Base-by-base conservation (phyloP, 2,797 vertebrate genomes). In the Glyptemys insculpta region DNA sequence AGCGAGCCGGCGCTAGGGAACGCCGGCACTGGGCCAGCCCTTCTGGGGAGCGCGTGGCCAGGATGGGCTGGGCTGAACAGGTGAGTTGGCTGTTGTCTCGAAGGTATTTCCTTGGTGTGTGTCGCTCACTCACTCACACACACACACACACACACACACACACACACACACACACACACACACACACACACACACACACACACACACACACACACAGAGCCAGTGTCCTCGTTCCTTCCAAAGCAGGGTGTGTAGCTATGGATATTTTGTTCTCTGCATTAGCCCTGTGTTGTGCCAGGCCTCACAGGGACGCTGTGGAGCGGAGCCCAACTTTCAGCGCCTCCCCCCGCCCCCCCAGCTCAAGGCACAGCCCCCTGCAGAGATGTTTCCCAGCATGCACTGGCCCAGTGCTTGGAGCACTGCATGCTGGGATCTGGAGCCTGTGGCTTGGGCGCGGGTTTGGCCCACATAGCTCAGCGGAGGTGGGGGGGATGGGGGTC, bases 11-110 rank as follows among this genome's bases (percentile, higher is more conserved):
- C 31, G 3, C 59, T 62, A 62, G 59, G 59, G 59, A 34, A 62
- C 31, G 14, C 59, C 56, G 12, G 62, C 62, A n/a, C 25, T 57
- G 34, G 62, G 34, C 62, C 62, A 65, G 62, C 62, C 59, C 15
- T 62, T 15, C n/a, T 41, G n/a, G n/a, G 7, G n/a, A 72, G 65
- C n/a, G 19, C 18, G 9, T 41, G 65, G 65, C 65, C 65, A 9
- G n/a, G 65, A 12, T n/a, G n/a, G 65, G 65, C 65, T 41, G 65
- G 65, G 65, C 68, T 29, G 81, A 82, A 15, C 87, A 89, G 91
- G 91, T 92, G 86, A 89, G 91, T 92, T 65, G 47, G 44, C 34
- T 82, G 34, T 86, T 79, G 34, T 91, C 65, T 83, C 41, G 34
- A 52, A 49, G 19, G 57, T 72, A 41, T 47, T 47, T 68, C 44